Base-by-base conservation (phyloP, 1,140 invertebrate genomes). In the Nasonia longicornis region DNA sequence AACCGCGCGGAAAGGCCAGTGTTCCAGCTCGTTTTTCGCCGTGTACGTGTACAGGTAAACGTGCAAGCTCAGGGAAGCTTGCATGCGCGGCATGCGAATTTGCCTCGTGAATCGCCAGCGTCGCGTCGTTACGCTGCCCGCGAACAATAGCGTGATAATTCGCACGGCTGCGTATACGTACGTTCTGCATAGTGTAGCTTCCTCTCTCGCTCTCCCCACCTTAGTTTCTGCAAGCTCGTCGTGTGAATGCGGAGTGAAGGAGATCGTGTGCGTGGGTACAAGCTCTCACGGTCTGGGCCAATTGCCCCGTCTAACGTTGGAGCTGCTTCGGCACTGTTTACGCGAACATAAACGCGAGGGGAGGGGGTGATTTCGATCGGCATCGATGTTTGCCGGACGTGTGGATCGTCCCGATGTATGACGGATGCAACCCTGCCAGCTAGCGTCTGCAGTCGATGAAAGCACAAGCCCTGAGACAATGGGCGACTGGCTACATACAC, bases 91-190 rank as follows among this genome's bases (percentile, higher is more conserved):
- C 29, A 29, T 26, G 64, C 12, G 64, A 67, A 67, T 67, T 67
- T 0, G 64, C 64, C 26, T 67, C 22, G 26, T 20, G 12, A 4
- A n/a, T 0, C 64, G 26, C 14, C 48, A 81, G 85, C 84, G 79
- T 85, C 73, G 84, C 85, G 77, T 85, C 79, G 85, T 86, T 86
- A 87, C 85, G 74, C 78, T 26, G 42, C 80, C 79, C 35, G 58
- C 81, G 84, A 82, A 89, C 88, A 89, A 89, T 89, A 82, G 87
- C 48, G 77, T 83, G 87, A 88, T 89, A 89, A 89, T 89, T 89
- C 83, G 86, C 81, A 82, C 83, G 82, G 83, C 66, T 79, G 20
- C 66, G 67, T 14, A 76, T 48, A 81, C 48, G 75, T 73, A 77
- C 75, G 58, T 77, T 79, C 77, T 72, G 11, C 11, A 69, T 31